phyloP scores from a whole-genome alignment of 1,140 invertebrate species.

The Holcopasites calliopsidis region DNA sequence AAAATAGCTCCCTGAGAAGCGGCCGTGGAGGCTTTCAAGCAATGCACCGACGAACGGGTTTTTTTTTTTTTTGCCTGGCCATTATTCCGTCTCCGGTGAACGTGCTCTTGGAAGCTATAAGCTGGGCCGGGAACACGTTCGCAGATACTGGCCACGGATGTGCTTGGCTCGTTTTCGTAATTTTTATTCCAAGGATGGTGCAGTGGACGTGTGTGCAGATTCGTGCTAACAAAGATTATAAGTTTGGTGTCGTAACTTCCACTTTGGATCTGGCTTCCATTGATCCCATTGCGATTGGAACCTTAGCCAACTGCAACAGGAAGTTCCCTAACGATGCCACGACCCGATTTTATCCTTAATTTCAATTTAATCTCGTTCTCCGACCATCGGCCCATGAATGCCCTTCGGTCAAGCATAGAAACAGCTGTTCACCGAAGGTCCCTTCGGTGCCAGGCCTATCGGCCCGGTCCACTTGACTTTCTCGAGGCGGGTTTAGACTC shows the following conservation, averaged over 20 bases:
- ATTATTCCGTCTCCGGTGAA: conserved; percentile 3
- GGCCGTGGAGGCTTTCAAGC: conserved; percentile 23
- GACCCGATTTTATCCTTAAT: conserved; percentile 25
- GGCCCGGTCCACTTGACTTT: background rate
- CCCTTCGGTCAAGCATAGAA: background rate
- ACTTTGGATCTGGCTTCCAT: too few species aligned
- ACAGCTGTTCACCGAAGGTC: conserved; percentile 6
- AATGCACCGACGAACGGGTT: conserved; percentile 30
- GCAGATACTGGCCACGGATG: too few species aligned
- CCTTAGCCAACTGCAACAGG: conserved; percentile 8
- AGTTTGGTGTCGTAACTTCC: too few species aligned
- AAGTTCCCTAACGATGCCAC: conserved; percentile 11
- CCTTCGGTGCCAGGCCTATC: background rate
- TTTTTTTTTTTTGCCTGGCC: background rate
- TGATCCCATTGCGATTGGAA: too few species aligned
- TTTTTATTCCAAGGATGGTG: too few species aligned
- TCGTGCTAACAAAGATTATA: too few species aligned
- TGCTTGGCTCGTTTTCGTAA: too few species aligned
- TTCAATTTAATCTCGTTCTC: background rate
- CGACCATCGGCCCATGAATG: background rate
- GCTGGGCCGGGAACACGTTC: too few species aligned
- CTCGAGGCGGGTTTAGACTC: background rate
- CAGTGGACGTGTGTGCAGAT: too few species aligned
- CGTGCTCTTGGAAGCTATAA: too few species aligned
- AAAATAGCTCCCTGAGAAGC: conserved; percentile 38